phyloP scores from a whole-genome alignment of 1,140 invertebrate genomes.

The Lepidurus arcticus region DNA sequence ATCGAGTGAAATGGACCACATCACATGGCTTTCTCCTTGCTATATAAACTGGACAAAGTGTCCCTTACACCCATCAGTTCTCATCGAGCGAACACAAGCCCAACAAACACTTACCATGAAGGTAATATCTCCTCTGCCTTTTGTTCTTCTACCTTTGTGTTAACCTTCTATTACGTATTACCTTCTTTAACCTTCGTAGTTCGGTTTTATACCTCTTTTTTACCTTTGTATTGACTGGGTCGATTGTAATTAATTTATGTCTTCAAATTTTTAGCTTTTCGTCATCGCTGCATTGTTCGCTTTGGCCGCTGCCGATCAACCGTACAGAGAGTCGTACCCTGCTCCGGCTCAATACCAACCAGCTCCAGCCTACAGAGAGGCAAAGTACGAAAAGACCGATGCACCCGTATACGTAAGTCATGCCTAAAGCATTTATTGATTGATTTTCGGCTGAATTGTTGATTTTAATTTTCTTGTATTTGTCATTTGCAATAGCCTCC shows the following conservation, averaged over 20 bases:
- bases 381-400: not conserved
- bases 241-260: not conserved
- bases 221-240: no score
- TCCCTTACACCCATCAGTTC: not conserved
- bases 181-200: no score
- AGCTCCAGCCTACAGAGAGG: not conserved
- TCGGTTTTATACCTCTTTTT: no score
- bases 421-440: not conserved
- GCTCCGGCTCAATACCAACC: not conserved
- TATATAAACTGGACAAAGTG: not conserved
- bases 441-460: not conserved
- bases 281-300: not conserved
- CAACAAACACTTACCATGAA: not conserved
- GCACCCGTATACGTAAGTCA: constrained; percentile 25
- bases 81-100: not conserved
- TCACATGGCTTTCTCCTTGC: not conserved
- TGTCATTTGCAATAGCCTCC: constrained; percentile 50
- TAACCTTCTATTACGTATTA: no score
- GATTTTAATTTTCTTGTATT: no score
- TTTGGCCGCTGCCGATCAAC: constrained; percentile 21
- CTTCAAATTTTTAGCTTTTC: not conserved
- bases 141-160: not conserved
- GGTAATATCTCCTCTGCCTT: not conserved
- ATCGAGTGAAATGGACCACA: no score
- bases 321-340: constrained; percentile 2